Evolutionary conservation across 1,140 invertebrate genomes (phyloP).

Genomic region (Lucilia cuprina): DNA sequence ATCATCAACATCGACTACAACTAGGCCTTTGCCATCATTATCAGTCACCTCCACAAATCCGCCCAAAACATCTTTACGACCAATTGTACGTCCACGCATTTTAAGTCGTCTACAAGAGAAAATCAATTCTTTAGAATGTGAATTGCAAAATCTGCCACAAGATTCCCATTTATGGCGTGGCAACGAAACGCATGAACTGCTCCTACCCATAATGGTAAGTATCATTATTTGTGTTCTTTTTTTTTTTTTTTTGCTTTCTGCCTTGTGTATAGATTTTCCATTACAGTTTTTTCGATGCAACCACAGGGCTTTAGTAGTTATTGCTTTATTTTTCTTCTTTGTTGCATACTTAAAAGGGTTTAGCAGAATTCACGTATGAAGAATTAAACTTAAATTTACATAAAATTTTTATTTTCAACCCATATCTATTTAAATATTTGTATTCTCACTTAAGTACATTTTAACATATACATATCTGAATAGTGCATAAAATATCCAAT

Average conservation of each 20-base stretch:
- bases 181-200: constrained; percentile 72
- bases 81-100: constrained; percentile 57
- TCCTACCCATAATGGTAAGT: constrained; percentile 71
- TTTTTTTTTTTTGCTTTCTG: no score
- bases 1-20: neutral
- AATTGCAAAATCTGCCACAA: constrained; percentile 67
- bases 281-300: neutral
- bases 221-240: neutral
- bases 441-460: no score
- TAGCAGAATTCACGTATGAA: no score
- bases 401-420: no score
- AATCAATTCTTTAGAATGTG: constrained; percentile 68
- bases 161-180: constrained; percentile 71
- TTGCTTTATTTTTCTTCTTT: no score
- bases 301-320: no score
- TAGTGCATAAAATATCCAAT: no score
- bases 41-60: constrained; percentile 45
- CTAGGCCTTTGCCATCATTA: no score
- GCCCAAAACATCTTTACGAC: constrained; percentile 54
- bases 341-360: neutral
- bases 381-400: no score
- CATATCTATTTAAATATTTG: no score
- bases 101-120: constrained; percentile 66
- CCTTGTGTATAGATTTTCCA: neutral
- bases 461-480: no score